These are phyloP conservation scores for Brachypodius melanocephalos DNA, from an alignment of 2,113 vertebrate species.

Conservation along the genomic window DNA sequence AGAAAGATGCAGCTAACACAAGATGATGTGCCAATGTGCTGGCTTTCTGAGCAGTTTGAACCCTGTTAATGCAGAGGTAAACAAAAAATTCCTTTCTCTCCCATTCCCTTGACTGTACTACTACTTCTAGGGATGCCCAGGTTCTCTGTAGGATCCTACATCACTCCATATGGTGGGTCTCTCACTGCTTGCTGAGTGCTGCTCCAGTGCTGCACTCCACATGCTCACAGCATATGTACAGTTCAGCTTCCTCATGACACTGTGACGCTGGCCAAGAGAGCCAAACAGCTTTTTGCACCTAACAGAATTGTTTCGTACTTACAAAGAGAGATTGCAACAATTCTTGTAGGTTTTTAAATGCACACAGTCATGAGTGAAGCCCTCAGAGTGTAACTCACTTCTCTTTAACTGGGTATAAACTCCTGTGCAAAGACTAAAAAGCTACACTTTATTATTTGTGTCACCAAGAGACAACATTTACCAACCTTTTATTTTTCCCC, in stretches of 20 bases:
- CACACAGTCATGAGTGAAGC: background rate
- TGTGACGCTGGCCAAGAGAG: background rate
- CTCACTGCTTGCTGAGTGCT: background rate
- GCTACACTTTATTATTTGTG: background rate
- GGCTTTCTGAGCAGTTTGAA: background rate
- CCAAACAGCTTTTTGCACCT: background rate
- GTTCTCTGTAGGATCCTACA: background rate
- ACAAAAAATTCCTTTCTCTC: background rate
- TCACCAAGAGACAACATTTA: background rate
- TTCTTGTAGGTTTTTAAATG: background rate
- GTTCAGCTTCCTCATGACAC: background rate
- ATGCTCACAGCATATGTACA: rapidly evolving
- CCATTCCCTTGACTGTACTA: background rate
- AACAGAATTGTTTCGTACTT: background rate
- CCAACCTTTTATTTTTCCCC: background rate
- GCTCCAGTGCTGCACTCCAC: background rate
- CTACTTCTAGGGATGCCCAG: background rate
- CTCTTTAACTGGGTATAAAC: background rate
- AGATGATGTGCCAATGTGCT: background rate
- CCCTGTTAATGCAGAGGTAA: background rate
- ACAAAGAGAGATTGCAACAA: background rate
- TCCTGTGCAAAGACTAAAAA: background rate
- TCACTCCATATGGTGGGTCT: background rate
- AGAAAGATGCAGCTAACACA: background rate
- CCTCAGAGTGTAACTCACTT: background rate